Base-by-base conservation (phyloP, 2,888 invertebrate genomes). In the Cerceris rybyensis region DNA sequence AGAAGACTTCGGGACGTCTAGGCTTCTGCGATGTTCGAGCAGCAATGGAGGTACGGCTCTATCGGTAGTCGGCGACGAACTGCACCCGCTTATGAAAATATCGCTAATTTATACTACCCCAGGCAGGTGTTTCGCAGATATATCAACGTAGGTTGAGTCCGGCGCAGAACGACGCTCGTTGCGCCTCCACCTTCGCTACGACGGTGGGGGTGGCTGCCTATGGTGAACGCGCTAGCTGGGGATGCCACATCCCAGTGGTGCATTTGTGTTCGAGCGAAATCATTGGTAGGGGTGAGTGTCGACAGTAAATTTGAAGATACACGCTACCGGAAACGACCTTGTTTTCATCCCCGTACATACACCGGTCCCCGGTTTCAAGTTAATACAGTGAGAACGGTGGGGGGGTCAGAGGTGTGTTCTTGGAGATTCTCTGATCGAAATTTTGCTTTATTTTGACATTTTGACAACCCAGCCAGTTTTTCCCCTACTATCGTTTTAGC, bases 191-290 rank as follows among this genome's bases (percentile, higher is more conserved):
- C 11, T 17, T 55, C 14, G 7, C 13, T 11, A 13, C 0, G 7
- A 9, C 13, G 13, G 49, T 54, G 59, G 64, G 70, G 66, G 2
- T 11, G 43, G 67, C 71, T 66, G 16, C 71, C 71, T 72, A 67
- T 72, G 50, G 66, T 60, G 43, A 13, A 4, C 54, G n/a, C 43
- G 71, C 41, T 17, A 1, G 8, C 11, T 1, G 17, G 13, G 13
- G 2, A 59, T 65, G 54, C 74, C 70, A 64, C 70, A 70, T 74
- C 74, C 70, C 70, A 17, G 46, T 6, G 9, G 13, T 14, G 59
- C 6, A 13, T 46, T 28, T 9, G 74, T 70, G 54, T 70, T 17
- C 13, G 64, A 59, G 9, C 50, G 49, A 5, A 54, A 58, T 43
- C 46, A 7, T 42, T 52, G 59, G 70, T 58, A 52, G 69, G 63